Evolutionary conservation across 2,888 invertebrate genomes (phyloP), one percentile per base, ranked within the genome.

Genomic region (Cataglyphis altisquamis): DNA sequence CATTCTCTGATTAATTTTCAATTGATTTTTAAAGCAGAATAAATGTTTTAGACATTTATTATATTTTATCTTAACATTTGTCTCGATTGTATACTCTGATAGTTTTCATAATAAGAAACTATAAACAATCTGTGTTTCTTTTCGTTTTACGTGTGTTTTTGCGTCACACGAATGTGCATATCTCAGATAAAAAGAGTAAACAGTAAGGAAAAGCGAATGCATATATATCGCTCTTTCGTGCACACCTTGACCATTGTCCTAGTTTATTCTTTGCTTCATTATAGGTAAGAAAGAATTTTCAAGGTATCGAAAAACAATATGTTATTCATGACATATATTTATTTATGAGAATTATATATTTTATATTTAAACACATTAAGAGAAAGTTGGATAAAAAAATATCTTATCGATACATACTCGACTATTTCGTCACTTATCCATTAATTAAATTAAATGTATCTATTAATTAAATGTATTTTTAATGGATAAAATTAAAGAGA

Each of bases 211-310:
- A 66, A 52, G 29, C 36, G 39, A 77, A 77, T 55, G 10, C 66
- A 39, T 66, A 67, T 67, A 55, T 66, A 10, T 55, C 12, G 66
- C 6, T 52, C 39, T 67, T 77, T 29, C 55, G 39, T 66, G n/a
- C 55, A 66, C 67, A 39, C 39, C 36, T 25, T 75, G 66, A 77
- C 66, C 55, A 55, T 77, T 77, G 77, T n/a, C 67, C 77, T 55
- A 55, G 39, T 67, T 77, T 77, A 66, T 77, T 77, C 68, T 32
- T 57, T 29, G 25, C 18, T 36, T 55, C 39, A n/a, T 66, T 52
- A n/a, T 67, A 77, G 67, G 39, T 77, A 55, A 55, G 67, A 55
- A 67, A 64, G 21, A 12, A 29, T 67, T 67, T 67, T 15, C 77
- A 29, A 55, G 55, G 29, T 55, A 77, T 66, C 67, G 75, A 29